Base-by-base conservation (phyloP, 2,113 vertebrate genomes). In the Eclectus roratus region DNA sequence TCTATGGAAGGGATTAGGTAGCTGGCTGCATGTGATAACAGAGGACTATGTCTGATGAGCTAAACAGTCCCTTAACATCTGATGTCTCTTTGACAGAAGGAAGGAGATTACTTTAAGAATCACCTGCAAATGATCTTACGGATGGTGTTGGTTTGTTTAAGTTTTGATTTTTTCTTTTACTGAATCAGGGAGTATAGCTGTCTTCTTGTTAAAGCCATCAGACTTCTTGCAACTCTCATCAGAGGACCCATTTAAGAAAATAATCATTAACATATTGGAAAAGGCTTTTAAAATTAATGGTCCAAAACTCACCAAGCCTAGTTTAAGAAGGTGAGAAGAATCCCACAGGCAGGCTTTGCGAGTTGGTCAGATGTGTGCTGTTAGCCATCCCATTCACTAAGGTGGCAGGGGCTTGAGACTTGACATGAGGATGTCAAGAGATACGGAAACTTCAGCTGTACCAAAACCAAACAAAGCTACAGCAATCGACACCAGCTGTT, bases 401-500 rank as follows among this genome's bases (percentile, higher is more conserved):
- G 29, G 33, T 47, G 85, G 29, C 19, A 83, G 41, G 17, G 25
- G 25, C 50, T 39, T 4, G 16, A 69, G n/a, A 44, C 63, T 72
- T 29, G 39, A 13, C 41, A n/a, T 19, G 39, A 53, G 52, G 61
- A 55, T 35, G 31, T 58, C 14, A 2, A 2, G 83, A 91, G 80
- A 71, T 29, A 35, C 6, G 39, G 47, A 85, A 93, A 79, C 18
- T 39, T 86, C 64, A 41, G 60, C 71, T 91, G 46, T n/a, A 80
- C 33, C 2, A 3, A 76, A 24, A 2, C 9, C 0, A 8, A 89
- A 56, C 39, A 84, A 70, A 91, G 58, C 50, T n/a, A 41, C 46
- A 61, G 70, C 6, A 3, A 72, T 70, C 3, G 1, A 80, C 79
- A 90, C 89, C 96, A 97, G 93, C 85, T 96, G 95, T 83, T 96